phyloP scores from a whole-genome alignment of 1,140 invertebrate species.

The Dendrolimus punctatus region DNA sequence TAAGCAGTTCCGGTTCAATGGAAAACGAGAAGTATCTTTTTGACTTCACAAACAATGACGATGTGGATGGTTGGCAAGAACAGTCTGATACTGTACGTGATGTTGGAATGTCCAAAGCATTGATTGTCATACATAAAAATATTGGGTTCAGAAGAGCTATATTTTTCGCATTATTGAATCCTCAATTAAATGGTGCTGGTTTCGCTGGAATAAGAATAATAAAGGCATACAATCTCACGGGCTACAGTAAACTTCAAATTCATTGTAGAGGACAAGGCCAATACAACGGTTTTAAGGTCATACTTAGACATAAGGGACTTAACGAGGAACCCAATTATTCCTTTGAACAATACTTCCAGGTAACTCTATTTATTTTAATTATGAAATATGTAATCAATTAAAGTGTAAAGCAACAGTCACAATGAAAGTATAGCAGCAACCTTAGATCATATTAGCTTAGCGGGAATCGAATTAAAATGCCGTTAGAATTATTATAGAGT shows the following conservation, averaged over 20 bases:
- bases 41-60: conserved; percentile 53
- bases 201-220: conserved; percentile 76
- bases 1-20: conserved; percentile 3
- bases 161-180: conserved; percentile 79
- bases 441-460: no score
- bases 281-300: conserved; percentile 74
- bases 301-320: conserved; percentile 74
- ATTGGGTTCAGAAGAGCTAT: conserved; percentile 76
- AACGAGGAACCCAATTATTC: conserved; percentile 72
- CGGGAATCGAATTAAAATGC: no score
- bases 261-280: conserved; percentile 74
- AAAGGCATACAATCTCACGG: conserved; percentile 65
- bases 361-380: conserved; percentile 27
- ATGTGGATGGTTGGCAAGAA: conserved; percentile 72
- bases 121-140: conserved; percentile 73
- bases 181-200: conserved; percentile 80
- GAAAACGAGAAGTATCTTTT: conserved; percentile 35
- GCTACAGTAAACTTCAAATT: conserved; percentile 70
- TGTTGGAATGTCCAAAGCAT: conserved; percentile 79
- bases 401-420: no score
- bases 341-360: conserved; percentile 79
- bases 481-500: no score
- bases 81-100: conserved; percentile 77
- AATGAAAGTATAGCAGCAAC: no score
- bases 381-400: no score